A percentile compares a stretch with the other conserved stretches of the same genome.
Conservation (phyloP, 1,140 invertebrate species). For the Anadara kagoshimensis region DNA sequence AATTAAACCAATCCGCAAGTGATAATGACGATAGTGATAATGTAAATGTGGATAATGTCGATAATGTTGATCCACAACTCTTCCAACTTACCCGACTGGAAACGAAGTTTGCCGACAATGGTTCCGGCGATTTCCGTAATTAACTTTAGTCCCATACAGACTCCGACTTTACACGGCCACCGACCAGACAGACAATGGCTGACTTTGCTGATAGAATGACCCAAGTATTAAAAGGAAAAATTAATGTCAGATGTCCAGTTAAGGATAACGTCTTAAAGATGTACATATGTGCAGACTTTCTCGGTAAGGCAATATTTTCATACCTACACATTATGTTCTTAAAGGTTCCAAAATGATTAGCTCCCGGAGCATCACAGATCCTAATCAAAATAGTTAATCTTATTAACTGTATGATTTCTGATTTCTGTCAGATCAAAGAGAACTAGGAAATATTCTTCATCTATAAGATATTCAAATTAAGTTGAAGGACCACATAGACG, state of each 20-base stretch:
- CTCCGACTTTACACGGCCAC: conserved; percentile 58
- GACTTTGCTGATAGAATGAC: conserved; percentile 44
- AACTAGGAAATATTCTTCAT: no score
- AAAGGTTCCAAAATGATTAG: no score
- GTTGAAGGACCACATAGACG: neutral
- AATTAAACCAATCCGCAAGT: neutral
- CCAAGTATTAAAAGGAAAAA: conserved; percentile 57
- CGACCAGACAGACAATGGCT: conserved; percentile 54
- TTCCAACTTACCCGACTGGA: conserved; percentile 30
- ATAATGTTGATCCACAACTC: conserved; percentile 14
- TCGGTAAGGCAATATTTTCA: conserved; percentile 50
- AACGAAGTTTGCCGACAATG: neutral
- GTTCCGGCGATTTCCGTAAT: conserved; percentile 39
- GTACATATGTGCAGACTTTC: conserved; percentile 60
- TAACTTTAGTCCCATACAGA: conserved; percentile 58
- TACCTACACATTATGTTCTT: neutral
- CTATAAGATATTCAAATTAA: no score
- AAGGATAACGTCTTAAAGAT: conserved; percentile 54
- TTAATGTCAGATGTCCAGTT: conserved; percentile 54
- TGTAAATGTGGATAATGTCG: neutral
- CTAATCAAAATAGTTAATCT: no score
- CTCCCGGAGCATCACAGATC: no score
- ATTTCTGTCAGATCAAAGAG: no score
- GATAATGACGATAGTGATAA: no score
- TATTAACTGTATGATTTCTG: no score